Base-by-base conservation (phyloP, 2,888 invertebrate species). In the Rotaria macrura region DNA sequence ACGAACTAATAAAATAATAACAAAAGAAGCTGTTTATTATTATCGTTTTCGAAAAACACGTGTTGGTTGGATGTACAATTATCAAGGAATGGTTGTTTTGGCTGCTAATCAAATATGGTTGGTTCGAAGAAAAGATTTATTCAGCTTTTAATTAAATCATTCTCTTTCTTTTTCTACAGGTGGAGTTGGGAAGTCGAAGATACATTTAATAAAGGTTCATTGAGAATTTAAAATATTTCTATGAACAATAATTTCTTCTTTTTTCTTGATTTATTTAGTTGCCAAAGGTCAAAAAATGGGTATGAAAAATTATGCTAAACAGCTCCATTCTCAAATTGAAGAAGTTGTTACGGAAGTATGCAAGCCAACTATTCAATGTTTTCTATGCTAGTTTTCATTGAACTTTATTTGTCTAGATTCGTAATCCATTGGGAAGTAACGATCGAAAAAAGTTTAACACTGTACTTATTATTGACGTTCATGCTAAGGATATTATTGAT, bases 131-230 rank as follows among this genome's bases (percentile, higher is more conserved):
- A 25, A 25, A 54, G 14, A 38, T 52, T 23, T 52, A 14, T 49
- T 49, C 43, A 43, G 5, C 10, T 43, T 10, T 7, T 49, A 23
- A 20, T 6, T 52, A 38, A 14, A 65, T 20, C n/a, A 17, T 34
- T 29, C 20, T 17, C 12, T 65, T 14, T 65, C 9, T 14, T 65
- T 65, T 34, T 34, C 1, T 14, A 14, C 29, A 65, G 65, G 65
- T 96, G 96, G 96, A 96, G 96, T 0, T 95, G 95, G 14, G 96
- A 96, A 90, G 95, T 96, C 0, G 96, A 96, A 89, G 94, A 96
- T 89, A 95, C 95, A 0, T 96, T 96, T 90, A 91, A 90, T 9
- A 94, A 91, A 88, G 65, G 65, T 65, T n/a, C 1, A 10, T 6
- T 29, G 5, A 5, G 1, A 43, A 43, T 43, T 43, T 43, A 7